Evolutionary conservation across 2,797 vertebrate species (phyloP), one percentile per base, ranked within the genome.

Genomic region (Sardinella longiceps): DNA sequence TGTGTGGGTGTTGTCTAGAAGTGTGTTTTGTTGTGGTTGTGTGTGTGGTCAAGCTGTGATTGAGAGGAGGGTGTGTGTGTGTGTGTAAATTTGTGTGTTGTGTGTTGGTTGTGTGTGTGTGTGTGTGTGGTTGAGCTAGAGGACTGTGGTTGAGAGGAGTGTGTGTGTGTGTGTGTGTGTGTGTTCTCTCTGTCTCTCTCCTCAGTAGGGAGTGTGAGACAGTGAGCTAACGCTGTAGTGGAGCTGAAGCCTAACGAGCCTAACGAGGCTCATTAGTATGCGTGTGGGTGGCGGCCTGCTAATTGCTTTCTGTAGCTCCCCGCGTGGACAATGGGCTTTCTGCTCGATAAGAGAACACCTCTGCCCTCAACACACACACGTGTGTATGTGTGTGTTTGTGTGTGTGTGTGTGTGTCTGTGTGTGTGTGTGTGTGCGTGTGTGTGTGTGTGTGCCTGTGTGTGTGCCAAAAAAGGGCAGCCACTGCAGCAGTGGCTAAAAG

Each of bases 231-330:
- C 95, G 95, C 93, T 91, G 92, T 86, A 88, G 91, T 94, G 95
- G 95, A 95, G 95, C 95, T 95, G 95, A 94, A 94, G 93, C 93
- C 93, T 95, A 95, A 96, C 95, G 94, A 96, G 95, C 93, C 83
- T 88, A 94, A 94, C 95, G 89, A 85, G 84, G 85, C 70, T 81
- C 80, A 89, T 95, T 95, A 95, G 95, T 95, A 94, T 96, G 95
- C 94, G 92, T 91, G 89, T 86, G 93, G 89, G 87, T 91, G 93
- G 58, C n/a, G 10, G 58, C 58, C 58, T 92, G 92, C 95, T 96
- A 96, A 96, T 96, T 96, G 94, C 95, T 95, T 96, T 96, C 94
- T 94, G 94, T 95, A 94, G 95, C 94, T 94, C 93, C 92, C 90
- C 77, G 88, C 93, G 94, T 92, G 94, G 94, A 96, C 95, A 96